A percentile compares a stretch with the other conserved stretches of the same genome.
These are phyloP conservation scores for Mactra quadrangularis DNA, from an alignment of 1,140 invertebrate genomes.

Conservation along the genomic window DNA sequence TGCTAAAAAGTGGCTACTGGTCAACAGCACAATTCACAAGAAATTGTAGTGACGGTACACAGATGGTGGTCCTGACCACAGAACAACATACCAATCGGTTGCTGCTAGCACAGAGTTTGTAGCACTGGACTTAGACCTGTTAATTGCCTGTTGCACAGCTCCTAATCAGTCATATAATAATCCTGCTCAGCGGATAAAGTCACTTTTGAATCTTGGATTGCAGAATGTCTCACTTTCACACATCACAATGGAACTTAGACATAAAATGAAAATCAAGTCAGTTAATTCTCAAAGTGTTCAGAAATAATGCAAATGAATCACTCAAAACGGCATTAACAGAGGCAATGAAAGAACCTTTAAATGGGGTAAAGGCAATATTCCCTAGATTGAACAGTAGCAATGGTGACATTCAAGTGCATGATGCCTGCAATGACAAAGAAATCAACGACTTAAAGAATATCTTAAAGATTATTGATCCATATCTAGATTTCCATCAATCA, in stretches of 20 bases:
- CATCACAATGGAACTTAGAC: slow-evolving; percentile 25
- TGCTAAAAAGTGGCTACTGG: too few species aligned
- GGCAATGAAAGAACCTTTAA: too few species aligned
- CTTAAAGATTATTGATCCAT: too few species aligned
- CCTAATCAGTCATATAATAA: slow-evolving; percentile 55
- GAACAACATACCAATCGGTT: slow-evolving; percentile 62
- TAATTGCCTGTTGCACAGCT: slow-evolving; percentile 60
- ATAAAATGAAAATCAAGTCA: too few species aligned
- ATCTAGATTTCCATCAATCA: too few species aligned
- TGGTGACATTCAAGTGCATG: too few species aligned
- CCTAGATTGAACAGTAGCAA: too few species aligned
- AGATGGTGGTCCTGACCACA: slow-evolving; percentile 70
- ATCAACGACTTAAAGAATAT: too few species aligned
- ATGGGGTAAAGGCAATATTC: too few species aligned
- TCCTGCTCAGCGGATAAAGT: slow-evolving; percentile 61
- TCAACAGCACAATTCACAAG: too few species aligned
- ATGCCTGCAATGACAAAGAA: too few species aligned
- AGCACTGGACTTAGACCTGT: slow-evolving; percentile 60
- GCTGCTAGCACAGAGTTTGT: slow-evolving; percentile 49
- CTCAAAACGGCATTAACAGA: too few species aligned
- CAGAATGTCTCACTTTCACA: slow-evolving; percentile 49
- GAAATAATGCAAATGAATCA: slow-evolving; percentile 54
- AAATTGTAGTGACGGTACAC: slow-evolving; percentile 54
- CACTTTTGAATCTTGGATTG: slow-evolving; percentile 46
- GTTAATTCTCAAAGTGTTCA: slow-evolving; percentile 19